These are phyloP conservation scores for Chinchilla lanigera DNA, from an alignment of 2,113 vertebrate genomes.

Conservation along the genomic window DNA sequence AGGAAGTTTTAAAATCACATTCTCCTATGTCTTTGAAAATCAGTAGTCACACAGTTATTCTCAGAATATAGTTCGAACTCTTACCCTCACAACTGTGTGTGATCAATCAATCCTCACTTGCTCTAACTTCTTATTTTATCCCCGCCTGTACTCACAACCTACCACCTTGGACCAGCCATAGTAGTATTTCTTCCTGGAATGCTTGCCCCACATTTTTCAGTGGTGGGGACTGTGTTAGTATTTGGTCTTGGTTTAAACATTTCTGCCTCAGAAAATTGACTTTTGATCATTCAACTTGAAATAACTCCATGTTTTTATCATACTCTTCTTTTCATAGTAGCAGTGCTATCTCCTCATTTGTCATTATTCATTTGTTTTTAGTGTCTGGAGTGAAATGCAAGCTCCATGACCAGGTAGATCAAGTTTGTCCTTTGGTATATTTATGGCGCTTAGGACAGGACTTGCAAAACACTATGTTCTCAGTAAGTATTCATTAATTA, in stretches of 20 bases:
- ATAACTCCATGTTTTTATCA: not conserved
- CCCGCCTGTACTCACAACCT: not conserved
- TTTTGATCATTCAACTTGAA: constrained; percentile 35
- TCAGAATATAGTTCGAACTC: constrained; percentile 1
- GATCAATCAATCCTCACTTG: not conserved
- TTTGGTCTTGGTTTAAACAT: not conserved
- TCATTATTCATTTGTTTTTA: not conserved
- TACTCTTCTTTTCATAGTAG: not conserved
- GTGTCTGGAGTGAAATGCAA: not conserved
- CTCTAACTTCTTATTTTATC: not conserved
- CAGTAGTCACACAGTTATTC: not conserved
- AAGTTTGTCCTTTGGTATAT: not conserved
- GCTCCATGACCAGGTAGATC: not conserved
- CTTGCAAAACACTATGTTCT: not conserved
- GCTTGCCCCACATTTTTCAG: not conserved
- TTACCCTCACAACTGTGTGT: not conserved
- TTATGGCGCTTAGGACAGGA: not conserved
- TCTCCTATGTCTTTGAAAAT: not conserved
- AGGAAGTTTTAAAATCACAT: not conserved
- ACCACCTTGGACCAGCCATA: not conserved
- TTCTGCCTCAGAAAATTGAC: constrained; percentile 1
- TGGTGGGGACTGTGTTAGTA: not conserved
- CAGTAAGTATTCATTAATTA: not conserved
- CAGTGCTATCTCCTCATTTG: not conserved
- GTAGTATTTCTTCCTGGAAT: not conserved